These are phyloP conservation scores for Onthophagus sagittarius DNA, from an alignment of 2,888 invertebrate genomes.

Conservation along the genomic window DNA sequence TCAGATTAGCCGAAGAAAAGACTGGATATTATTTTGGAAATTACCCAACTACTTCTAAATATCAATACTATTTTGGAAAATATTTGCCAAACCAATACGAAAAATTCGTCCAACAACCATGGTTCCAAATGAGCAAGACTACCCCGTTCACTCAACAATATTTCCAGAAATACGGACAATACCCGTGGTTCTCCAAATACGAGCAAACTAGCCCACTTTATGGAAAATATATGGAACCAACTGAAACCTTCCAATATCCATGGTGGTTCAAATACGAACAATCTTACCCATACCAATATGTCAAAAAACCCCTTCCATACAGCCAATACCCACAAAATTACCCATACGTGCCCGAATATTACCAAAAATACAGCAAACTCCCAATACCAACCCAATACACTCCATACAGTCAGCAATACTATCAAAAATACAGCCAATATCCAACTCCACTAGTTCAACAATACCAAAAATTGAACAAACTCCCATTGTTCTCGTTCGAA, in stretches of 20 bases:
- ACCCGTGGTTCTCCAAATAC: background rate
- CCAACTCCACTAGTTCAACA: background rate
- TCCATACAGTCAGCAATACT: background rate
- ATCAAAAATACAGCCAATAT: background rate
- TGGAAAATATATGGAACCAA: too few relatives aligned
- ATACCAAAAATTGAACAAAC: background rate
- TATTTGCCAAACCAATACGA: background rate
- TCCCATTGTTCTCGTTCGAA: background rate
- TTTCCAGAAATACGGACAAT: background rate
- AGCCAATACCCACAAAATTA: background rate
- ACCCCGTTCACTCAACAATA: background rate
- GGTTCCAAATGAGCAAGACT: background rate
- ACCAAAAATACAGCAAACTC: background rate
- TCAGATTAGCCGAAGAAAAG: conserved; percentile 58
- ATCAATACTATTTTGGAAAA: background rate
- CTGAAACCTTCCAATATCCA: background rate
- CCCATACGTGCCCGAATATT: background rate
- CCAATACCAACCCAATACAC: background rate
- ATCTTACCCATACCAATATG: conserved; percentile 6
- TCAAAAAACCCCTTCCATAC: background rate
- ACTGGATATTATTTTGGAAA: conserved; percentile 13
- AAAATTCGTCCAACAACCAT: background rate
- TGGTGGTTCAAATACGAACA: background rate
- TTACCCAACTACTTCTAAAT: background rate
- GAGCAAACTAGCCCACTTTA: background rate